A percentile compares a stretch with the other conserved stretches of the same genome.
Evolutionary conservation across 2,888 invertebrate genomes (phyloP).

Genomic region (Acronicta psi): DNA sequence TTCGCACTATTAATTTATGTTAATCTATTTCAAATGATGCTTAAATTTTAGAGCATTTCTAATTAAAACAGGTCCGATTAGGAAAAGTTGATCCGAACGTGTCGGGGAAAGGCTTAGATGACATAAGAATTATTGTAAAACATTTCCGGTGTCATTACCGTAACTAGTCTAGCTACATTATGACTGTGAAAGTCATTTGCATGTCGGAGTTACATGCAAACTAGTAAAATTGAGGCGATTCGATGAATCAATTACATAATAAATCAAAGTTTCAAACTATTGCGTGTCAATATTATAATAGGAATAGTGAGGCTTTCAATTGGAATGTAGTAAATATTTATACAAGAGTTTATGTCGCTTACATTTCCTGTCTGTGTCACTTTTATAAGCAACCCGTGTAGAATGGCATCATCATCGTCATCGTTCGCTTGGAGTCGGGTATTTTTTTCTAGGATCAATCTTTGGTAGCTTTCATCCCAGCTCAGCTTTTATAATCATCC

Average conservation of each 20-base stretch:
- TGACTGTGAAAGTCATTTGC: constrained; percentile 25
- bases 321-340: constrained; percentile 24
- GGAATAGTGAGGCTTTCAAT: constrained; percentile 19
- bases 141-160: background rate
- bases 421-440: background rate
- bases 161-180: background rate
- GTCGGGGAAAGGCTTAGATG: background rate
- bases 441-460: background rate
- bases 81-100: background rate
- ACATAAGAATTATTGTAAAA: background rate
- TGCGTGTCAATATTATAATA: constrained; percentile 22
- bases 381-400: constrained; percentile 11
- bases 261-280: constrained; percentile 5
- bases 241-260: constrained; percentile 28
- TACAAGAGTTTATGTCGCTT: constrained; percentile 21
- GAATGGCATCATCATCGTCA: constrained; percentile 7
- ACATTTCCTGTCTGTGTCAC: constrained; percentile 17
- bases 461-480: background rate
- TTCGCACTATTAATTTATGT: too few species aligned
- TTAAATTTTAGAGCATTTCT: too few species aligned
- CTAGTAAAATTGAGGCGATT: constrained; percentile 18
- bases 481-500: too few species aligned
- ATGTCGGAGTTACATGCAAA: constrained; percentile 12
- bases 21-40: too few species aligned
- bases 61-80: background rate